Evolutionary conservation across 2,797 vertebrate species (phyloP).

Genomic region (Kryptopterus vitreolus): DNA sequence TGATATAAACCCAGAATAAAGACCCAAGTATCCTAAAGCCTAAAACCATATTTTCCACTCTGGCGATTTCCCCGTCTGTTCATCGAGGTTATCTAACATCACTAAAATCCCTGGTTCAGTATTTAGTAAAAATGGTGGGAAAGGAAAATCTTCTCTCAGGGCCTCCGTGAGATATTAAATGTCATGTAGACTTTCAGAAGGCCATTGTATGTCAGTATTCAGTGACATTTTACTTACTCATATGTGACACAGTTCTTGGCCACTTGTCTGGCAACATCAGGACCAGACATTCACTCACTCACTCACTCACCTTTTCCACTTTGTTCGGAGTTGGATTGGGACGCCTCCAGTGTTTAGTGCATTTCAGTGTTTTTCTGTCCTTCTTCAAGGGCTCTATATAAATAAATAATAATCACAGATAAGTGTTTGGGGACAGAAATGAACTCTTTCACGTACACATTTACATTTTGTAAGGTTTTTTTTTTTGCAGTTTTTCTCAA

Average conservation of each 20-base stretch:
- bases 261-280: constrained; percentile 17
- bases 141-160: background rate
- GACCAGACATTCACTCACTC: background rate
- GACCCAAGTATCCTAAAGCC: too few species aligned
- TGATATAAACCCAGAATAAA: background rate
- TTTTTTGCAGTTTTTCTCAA: too few species aligned
- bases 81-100: background rate
- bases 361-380: background rate
- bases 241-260: constrained; percentile 15
- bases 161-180: background rate
- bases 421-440: background rate
- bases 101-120: background rate
- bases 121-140: background rate
- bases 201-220: constrained; percentile 31
- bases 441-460: too few species aligned
- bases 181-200: background rate
- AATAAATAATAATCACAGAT: background rate
- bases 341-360: background rate
- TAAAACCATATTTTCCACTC: background rate
- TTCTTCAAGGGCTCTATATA: background rate
- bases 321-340: constrained; percentile 13
- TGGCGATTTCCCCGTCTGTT: background rate
- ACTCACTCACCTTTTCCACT: background rate
- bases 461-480: too few species aligned
- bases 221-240: background rate